Percentiles rank a stretch among this genome's conserved stretches.
Evolutionary conservation across 1,140 invertebrate species (phyloP).

Genomic region (Penaeus chinensis): DNA sequence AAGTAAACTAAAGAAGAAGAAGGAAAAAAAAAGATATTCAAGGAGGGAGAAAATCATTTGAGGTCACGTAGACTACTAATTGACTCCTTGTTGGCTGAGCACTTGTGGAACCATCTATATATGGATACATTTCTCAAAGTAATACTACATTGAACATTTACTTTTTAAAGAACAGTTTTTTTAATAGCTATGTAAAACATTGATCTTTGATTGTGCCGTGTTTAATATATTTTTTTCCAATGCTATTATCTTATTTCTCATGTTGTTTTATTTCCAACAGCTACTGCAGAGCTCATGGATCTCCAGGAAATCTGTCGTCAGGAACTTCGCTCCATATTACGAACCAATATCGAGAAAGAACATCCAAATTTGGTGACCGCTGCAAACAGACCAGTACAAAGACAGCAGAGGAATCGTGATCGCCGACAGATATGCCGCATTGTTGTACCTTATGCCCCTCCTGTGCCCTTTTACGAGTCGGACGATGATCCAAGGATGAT

Average conservation of each 20-base stretch:
- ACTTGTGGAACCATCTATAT: too few relatives aligned
- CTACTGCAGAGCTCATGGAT: conserved; percentile 30
- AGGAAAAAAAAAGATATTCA: too few relatives aligned
- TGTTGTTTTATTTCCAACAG: not conserved
- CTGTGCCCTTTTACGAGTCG: conserved; percentile 71
- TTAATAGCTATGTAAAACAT: too few relatives aligned
- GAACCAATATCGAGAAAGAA: conserved; percentile 34
- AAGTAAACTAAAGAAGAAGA: too few relatives aligned
- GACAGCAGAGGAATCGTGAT: conserved; percentile 27
- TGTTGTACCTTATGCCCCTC: conserved; percentile 61
- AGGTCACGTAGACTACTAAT: too few relatives aligned
- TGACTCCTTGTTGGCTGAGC: too few relatives aligned
- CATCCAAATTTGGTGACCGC: conserved; percentile 43
- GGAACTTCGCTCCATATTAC: conserved; percentile 41
- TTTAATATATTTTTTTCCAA: too few relatives aligned
- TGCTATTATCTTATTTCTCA: not conserved
- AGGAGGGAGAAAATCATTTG: too few relatives aligned
- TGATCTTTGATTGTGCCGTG: too few relatives aligned
- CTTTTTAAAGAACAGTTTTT: too few relatives aligned
- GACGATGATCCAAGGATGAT: conserved; percentile 71
- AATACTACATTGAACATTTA: too few relatives aligned
- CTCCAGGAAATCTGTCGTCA: conserved; percentile 52
- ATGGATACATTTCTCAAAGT: too few relatives aligned
- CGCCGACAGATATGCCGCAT: conserved; percentile 25
- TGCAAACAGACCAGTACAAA: conserved; percentile 42